A percentile compares a stretch with the other conserved stretches of the same genome.
phyloP scores from a whole-genome alignment of 2,797 vertebrate species.

The Cephalopachus bancanus region DNA sequence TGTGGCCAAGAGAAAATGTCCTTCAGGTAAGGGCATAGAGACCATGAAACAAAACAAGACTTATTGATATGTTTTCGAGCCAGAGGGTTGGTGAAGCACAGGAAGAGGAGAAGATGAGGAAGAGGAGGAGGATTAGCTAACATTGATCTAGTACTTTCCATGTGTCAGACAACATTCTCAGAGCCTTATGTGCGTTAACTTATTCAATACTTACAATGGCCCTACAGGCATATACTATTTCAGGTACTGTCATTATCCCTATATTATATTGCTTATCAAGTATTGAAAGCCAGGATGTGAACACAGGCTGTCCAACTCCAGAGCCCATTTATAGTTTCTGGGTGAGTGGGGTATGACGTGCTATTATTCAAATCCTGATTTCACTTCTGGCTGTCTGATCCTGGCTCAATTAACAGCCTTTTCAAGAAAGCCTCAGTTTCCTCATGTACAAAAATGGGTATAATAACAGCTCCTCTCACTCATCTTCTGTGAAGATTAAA shows the following conservation, averaged over 20 bases:
- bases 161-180: background rate
- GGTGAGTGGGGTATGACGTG: background rate
- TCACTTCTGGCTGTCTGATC: background rate
- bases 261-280: background rate
- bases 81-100: background rate
- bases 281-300: background rate
- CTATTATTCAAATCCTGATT: background rate
- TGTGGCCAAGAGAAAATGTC: background rate
- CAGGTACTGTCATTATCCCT: background rate
- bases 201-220: background rate
- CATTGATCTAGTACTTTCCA: background rate
- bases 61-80: conserved; percentile 37
- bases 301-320: background rate
- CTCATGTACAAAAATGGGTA: background rate
- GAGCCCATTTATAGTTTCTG: background rate
- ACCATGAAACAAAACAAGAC: background rate
- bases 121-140: background rate
- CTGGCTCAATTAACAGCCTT: background rate
- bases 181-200: background rate
- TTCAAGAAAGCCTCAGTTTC: conserved; percentile 3
- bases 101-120: background rate
- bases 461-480: background rate
- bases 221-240: background rate
- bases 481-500: conserved; percentile 26
- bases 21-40: conserved; percentile 1